Base-by-base conservation (phyloP, 2,113 vertebrate genomes). In the Uria lomvia region DNA sequence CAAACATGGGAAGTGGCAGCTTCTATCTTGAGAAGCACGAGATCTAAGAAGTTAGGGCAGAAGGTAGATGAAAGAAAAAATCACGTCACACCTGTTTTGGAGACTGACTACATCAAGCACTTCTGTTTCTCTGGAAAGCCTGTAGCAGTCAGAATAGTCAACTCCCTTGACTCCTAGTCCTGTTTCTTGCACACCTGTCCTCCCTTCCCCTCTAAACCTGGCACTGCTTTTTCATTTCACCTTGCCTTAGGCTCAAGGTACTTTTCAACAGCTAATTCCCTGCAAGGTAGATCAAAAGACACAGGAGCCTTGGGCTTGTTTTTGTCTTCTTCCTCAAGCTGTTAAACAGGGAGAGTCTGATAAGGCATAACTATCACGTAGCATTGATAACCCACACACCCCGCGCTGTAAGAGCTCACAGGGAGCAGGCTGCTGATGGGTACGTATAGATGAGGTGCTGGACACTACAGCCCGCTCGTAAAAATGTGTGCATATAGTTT, bases 51-150 rank as follows among this genome's bases (percentile, higher is more conserved):
- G 45, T 78, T 79, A 56, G 24, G 53, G 83, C 76, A 90, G 84
- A 93, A 78, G 45, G 71, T 0, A 95, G 96, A 96, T 97, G 88
- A 97, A 97, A 96, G 96, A 80, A 86, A 93, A 95, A 95, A 71
- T 80, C 71, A n/a, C 1, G 30, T 90, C 92, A 88, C 77, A 72
- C 36, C 81, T 91, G 81, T 96, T 96, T 86, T 81, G 92, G 66
- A 96, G 77, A 78, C 65, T 68, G 58, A 91, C 84, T 94, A 79
- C 78, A 92, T 86, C 73, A 91, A 93, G 49, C 32, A 67, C 43
- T 92, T 84, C 42, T 83, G 63, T 80, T 93, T 92, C 76, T 77
- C 47, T 93, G 56, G 76, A 91, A 95, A 96, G 77, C 49, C 53
- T 70, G 22, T 42, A 90, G 77, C 81, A 94, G 47, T 10, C 59